Base-by-base conservation (phyloP, 2,113 vertebrate genomes). In the Zosterops pallidus region DNA sequence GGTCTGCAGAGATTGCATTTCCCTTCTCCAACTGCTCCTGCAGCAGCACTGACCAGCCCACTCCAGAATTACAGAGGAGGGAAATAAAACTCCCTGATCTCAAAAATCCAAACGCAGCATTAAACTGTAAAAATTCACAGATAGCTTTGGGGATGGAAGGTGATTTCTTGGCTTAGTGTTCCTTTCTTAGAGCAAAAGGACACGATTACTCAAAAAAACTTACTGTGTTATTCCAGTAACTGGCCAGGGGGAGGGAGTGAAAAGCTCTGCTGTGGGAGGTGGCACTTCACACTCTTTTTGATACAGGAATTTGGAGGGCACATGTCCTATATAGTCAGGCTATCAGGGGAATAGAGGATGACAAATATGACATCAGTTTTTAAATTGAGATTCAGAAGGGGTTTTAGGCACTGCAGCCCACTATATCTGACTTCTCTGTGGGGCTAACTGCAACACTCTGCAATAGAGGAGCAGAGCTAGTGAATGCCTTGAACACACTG, bases 1-100 rank as follows among this genome's bases (percentile, higher is more conserved):
- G 92, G 77, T 52, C 95, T 97, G 95, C n/a, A 39, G 94, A 80
- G 68, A 86, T 67, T 88, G 94, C 84, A 89, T 59, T 91, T 50
- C 71, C 53, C 90, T 75, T 41, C 60, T 55, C 62, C n/a, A 56
- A 88, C 50, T 47, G 14, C 72, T 83, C 80, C 70, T 9, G 12
- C 92, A 91, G 92, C 78, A 81, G 74, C 69, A 17, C 70, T 94
- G 91, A 67, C 95, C 77, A 71, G 46, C 71, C 53, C 86, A 47
- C 65, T 90, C 82, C 83, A 56, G 42, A 92, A 77, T 41, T 49
- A 75, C 6, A 12, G 84, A 78, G 89, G 85, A 89, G 65, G 64
- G 53, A 92, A 94, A 90, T 75, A 69, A 94, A 91, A 93, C 35
- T 72, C 86, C 67, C 84, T 78, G 75, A 63, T 74, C 86, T 90